phyloP scores from a whole-genome alignment of 2,888 invertebrate genomes.

The Chrysomela aeneicollis region DNA sequence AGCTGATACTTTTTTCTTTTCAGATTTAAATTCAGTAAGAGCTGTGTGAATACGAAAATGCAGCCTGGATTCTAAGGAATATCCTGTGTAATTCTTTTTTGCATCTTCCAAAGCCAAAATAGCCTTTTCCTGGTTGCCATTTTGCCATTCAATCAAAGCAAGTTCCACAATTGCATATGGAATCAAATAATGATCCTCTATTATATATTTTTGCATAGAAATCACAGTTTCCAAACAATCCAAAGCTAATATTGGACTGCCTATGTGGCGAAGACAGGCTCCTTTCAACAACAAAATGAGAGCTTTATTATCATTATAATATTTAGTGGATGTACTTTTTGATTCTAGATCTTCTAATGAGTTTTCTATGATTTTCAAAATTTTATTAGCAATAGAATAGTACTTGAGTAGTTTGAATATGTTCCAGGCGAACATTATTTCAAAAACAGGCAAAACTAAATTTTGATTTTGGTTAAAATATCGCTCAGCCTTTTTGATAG shows the following conservation, averaged over 20 bases:
- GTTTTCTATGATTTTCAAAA: slow-evolving; percentile 71
- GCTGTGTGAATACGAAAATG: slow-evolving; percentile 90
- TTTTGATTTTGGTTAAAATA: slow-evolving; percentile 77
- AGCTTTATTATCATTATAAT: slow-evolving; percentile 76
- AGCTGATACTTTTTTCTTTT: slow-evolving; percentile 38
- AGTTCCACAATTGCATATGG: slow-evolving; percentile 89
- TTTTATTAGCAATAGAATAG: slow-evolving; percentile 67
- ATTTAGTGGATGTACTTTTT: slow-evolving; percentile 59
- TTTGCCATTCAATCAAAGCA: slow-evolving; percentile 78
- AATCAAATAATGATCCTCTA: slow-evolving; percentile 83
- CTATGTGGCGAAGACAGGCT: slow-evolving; percentile 81
- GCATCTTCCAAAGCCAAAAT: slow-evolving; percentile 79
- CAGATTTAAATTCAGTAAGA: slow-evolving; percentile 62
- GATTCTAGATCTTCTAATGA: slow-evolving; percentile 57
- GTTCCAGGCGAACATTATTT: slow-evolving; percentile 93
- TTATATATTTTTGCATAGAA: slow-evolving; percentile 73
- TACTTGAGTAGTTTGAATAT: slow-evolving; percentile 83
- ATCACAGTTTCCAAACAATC: slow-evolving; percentile 73
- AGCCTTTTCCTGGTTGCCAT: slow-evolving; percentile 74
- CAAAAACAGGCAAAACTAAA: slow-evolving; percentile 83
- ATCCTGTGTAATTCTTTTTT: slow-evolving; percentile 87
- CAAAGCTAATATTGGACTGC: slow-evolving; percentile 79
- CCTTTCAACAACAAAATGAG: slow-evolving; percentile 83
- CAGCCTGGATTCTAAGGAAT: slow-evolving; percentile 85
- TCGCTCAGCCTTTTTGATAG: slow-evolving; percentile 83